Percentiles rank a stretch among this genome's conserved stretches.
phyloP scores from a whole-genome alignment of 1,140 invertebrate genomes.

The Gerris buenoi region DNA sequence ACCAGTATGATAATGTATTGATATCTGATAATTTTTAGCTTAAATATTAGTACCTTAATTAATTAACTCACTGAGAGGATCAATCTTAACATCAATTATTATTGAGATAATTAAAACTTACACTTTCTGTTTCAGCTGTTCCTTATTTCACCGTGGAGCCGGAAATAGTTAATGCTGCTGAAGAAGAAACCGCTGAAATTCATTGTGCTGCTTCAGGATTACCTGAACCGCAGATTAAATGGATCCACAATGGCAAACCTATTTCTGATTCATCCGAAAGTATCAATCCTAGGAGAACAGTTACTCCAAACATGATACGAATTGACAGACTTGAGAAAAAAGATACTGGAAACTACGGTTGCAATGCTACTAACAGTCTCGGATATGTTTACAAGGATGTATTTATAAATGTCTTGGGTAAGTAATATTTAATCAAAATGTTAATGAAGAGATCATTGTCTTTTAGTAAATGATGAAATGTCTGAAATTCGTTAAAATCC shows the following conservation, averaged over 20 bases:
- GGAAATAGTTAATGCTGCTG: constrained; percentile 70
- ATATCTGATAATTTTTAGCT: no score
- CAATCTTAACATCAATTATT: no score
- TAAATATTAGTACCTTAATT: no score
- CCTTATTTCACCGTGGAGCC: constrained; percentile 90
- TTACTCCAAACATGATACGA: constrained; percentile 56
- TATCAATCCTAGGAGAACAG: constrained; percentile 48
- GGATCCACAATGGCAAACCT: constrained; percentile 92
- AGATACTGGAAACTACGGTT: constrained; percentile 95
- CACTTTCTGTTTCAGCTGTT: constrained; percentile 40
- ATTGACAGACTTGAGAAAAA: constrained; percentile 68
- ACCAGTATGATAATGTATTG: no score
- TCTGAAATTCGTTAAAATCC: not conserved
- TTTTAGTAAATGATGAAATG: no score
- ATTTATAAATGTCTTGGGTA: constrained; percentile 86
- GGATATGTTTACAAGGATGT: constrained; percentile 98
- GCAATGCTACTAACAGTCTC: constrained; percentile 94
- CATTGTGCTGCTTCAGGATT: constrained; percentile 73
- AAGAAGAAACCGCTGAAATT: constrained; percentile 78
- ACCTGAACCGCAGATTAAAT: constrained; percentile 79
- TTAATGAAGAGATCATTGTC: no score
- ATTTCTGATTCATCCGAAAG: constrained; percentile 53
- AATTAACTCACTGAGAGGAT: no score
- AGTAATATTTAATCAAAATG: no score
- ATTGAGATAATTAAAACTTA: no score